phyloP scores from a whole-genome alignment of 2,113 vertebrate genomes.

The Delphinus delphis region DNA sequence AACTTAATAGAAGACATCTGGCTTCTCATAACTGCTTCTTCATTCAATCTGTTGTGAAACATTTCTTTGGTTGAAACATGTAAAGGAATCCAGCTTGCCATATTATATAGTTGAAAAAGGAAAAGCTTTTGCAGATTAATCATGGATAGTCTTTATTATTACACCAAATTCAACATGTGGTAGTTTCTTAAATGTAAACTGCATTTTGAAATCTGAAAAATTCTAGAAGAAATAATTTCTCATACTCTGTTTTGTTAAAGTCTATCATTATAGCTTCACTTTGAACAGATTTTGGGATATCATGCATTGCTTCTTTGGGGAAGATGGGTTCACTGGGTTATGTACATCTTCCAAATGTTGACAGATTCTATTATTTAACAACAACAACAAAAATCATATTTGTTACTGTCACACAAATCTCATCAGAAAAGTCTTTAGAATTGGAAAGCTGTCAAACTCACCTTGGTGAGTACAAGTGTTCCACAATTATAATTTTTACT shows the following conservation, averaged over 20 bases:
- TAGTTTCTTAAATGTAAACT: background rate
- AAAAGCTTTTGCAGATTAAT: background rate
- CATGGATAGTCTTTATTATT: background rate
- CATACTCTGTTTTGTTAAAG: background rate
- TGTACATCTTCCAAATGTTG: background rate
- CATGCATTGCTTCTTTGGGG: background rate
- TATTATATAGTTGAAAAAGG: background rate
- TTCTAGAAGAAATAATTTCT: background rate
- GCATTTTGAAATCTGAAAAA: background rate
- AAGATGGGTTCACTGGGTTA: background rate
- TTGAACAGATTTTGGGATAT: background rate
- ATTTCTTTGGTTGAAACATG: background rate
- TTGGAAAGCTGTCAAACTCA: background rate
- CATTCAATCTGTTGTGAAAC: background rate
- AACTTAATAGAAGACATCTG: background rate
- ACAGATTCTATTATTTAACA: background rate
- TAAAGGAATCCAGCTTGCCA: background rate
- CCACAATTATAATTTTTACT: background rate
- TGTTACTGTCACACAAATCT: background rate
- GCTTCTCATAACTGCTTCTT: background rate
- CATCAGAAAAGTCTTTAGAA: background rate
- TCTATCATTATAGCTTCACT: background rate
- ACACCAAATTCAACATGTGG: background rate
- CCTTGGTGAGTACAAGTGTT: background rate
- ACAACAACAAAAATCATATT: background rate